phyloP scores from a whole-genome alignment of 1,140 invertebrate genomes.

The Callitettix versicolor region DNA sequence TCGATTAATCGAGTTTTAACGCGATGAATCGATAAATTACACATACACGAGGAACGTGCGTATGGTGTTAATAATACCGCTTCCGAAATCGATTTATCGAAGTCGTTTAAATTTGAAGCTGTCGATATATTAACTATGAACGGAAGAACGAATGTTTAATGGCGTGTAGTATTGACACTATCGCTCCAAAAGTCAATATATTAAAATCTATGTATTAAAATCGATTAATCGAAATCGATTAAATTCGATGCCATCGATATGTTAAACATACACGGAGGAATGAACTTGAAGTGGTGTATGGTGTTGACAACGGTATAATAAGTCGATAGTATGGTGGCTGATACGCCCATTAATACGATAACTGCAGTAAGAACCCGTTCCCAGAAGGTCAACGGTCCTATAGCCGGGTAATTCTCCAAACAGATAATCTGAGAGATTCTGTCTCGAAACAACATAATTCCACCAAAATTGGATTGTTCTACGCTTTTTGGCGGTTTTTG shows the following conservation, averaged over 20 bases:
- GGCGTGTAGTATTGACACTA: constrained; percentile 16
- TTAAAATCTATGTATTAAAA: too few relatives aligned
- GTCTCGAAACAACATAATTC: neutral
- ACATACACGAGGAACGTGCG: too few relatives aligned
- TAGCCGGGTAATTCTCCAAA: constrained; percentile 10
- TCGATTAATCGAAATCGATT: too few relatives aligned
- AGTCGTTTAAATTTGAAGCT: constrained; percentile 18
- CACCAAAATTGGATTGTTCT: too few relatives aligned
- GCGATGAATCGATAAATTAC: too few relatives aligned
- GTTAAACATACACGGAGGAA: constrained; percentile 23
- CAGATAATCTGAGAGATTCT: constrained; percentile 4
- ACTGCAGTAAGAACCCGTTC: neutral
- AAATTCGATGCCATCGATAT: constrained; percentile 23
- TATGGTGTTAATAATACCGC: too few relatives aligned
- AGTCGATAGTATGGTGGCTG: constrained; percentile 20
- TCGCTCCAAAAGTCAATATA: too few relatives aligned
- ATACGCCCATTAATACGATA: constrained; percentile 15
- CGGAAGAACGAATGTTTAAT: constrained; percentile 23
- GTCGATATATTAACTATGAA: constrained; percentile 22
- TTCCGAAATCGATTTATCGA: too few relatives aligned
- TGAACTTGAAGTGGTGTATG: constrained; percentile 20
- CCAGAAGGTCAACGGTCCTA: constrained; percentile 4
- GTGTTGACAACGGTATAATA: constrained; percentile 18
- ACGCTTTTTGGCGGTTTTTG: too few relatives aligned
- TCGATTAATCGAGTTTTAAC: too few relatives aligned